phyloP scores from a whole-genome alignment of 2,888 invertebrate genomes.

The Sclerodermus sp. region DNA sequence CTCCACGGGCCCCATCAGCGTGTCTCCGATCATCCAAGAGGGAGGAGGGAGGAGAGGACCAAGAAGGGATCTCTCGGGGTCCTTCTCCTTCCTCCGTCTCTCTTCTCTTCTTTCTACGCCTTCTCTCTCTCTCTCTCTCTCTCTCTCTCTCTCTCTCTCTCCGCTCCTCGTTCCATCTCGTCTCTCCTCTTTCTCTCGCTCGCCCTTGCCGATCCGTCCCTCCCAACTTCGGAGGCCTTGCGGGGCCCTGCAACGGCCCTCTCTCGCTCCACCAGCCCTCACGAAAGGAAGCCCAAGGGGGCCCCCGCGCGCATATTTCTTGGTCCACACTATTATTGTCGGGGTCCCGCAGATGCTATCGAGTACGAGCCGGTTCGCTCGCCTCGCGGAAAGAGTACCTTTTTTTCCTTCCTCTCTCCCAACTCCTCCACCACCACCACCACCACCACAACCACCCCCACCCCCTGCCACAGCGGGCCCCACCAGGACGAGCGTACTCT shows the following conservation, averaged over 20 bases:
- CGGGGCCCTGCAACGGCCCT: slow-evolving; percentile 6
- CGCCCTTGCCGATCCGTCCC: slow-evolving; percentile 9
- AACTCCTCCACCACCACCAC: too few species aligned
- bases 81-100: slow-evolving; percentile 21
- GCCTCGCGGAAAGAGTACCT: slow-evolving; percentile 30
- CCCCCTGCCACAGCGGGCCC: too few species aligned
- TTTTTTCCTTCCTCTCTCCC: too few species aligned
- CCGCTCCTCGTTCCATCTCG: slow-evolving; percentile 19
- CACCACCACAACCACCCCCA: too few species aligned
- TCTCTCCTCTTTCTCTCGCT: slow-evolving; percentile 1
- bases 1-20: slow-evolving; percentile 43
- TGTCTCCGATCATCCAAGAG: slow-evolving; percentile 42
- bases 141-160: slow-evolving; percentile 7
- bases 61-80: slow-evolving; percentile 14
- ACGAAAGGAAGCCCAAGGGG: slow-evolving; percentile 16
- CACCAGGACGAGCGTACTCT: too few species aligned
- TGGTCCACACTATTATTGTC: slow-evolving; percentile 38
- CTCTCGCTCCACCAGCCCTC: not conserved
- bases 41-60: slow-evolving; percentile 15
- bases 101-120: slow-evolving; percentile 19
- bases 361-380: slow-evolving; percentile 34
- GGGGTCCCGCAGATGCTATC: slow-evolving; percentile 36
- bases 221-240: slow-evolving; percentile 16
- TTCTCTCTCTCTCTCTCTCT: slow-evolving; percentile 4
- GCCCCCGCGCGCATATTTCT: slow-evolving; percentile 37